Base-by-base conservation (phyloP, 2,113 vertebrate species). In the Syngnathus floridae region DNA sequence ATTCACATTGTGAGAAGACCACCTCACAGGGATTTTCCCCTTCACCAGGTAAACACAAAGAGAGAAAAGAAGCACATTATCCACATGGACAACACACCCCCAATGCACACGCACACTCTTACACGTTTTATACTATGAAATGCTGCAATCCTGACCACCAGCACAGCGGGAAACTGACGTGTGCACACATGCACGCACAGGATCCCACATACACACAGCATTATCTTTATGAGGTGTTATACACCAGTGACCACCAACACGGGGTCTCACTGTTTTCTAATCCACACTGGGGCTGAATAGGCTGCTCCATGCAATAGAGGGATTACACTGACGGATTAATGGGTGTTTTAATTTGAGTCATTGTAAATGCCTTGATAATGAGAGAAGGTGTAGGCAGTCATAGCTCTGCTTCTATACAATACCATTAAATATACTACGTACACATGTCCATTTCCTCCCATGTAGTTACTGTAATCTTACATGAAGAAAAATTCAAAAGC, bases 11-110 rank as follows among this genome's bases (percentile, higher is more conserved):
- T 46, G 26, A 73, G 76, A 80, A 69, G 84, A 87, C 87, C 87
- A 89, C 87, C 87, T 83, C 73, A 83, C 67, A 86, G 80, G 86
- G 86, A 86, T 89, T 87, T 89, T 87, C 84, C 80, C 82, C 87
- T 86, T 85, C 82, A 86, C 74, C 86, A 87, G 83, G 82, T 86
- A 84, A 85, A 75, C 73, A 89, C 86, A 87, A 89, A 86, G 67
- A 70, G 73, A 74, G 76, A 78, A 81, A 85, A 84, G 76, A 83
- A 80, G 66, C 81, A 83, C 78, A 86, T 86, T 88, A 84, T 77
- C 74, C 84, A 84, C 87, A 85, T 82, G 80, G 84, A 85, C 85
- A 75, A 78, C 80, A 82, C 45, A 68, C 56, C 57, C 67, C 43
- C 22, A 14, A 67, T 55, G 52, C 52, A 75, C 74, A 60, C 49